Base-by-base conservation (phyloP, 2,888 invertebrate genomes). In the Adelphocoris suturalis region DNA sequence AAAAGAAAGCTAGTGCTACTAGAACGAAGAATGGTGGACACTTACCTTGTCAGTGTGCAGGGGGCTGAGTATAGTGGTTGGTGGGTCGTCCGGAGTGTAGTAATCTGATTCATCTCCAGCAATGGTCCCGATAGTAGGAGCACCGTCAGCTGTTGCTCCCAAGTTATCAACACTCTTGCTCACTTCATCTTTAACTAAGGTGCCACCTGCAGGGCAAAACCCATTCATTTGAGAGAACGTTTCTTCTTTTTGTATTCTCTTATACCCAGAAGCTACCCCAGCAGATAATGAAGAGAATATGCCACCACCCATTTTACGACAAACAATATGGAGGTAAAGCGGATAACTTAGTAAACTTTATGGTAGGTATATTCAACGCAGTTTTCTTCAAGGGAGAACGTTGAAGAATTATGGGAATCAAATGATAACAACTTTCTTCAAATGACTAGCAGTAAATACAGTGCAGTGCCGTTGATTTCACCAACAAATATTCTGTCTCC, bases 21-120 rank as follows among this genome's bases (percentile, higher is more conserved):
- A 4, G 16, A n/a, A n/a, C n/a, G n/a, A 9, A 37, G 61, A 52
- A n/a, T 23, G 9, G 7, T 23, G 7, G 37, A 23, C 48, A 48
- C 89, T 82, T 93, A 92, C 92, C 90, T 92, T 92, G 16, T 92
- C 92, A 86, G 86, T 93, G 92, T 94, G 95, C 91, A 96, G 94
- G 90, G 95, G 95, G 92, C 95, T 95, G 92, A 96, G 94, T 92
- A 96, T 95, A 91, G 95, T 95, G 92, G 96, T 95, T 92, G 95
- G 94, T 92, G 96, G 95, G 94, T 97, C 96, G 93, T 96, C 96
- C 46, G 96, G 96, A 61, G 96, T 96, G 94, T 96, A 96, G 94
- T 96, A 96, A 94, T 96, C 96, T 55, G 96, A 96, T 94, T 96
- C 96, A 91, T 96, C 96, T 19, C 91, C 91, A 4, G 91, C 47